Base-by-base conservation (phyloP, 2,888 invertebrate species). In the Ariolimax columbianus region DNA sequence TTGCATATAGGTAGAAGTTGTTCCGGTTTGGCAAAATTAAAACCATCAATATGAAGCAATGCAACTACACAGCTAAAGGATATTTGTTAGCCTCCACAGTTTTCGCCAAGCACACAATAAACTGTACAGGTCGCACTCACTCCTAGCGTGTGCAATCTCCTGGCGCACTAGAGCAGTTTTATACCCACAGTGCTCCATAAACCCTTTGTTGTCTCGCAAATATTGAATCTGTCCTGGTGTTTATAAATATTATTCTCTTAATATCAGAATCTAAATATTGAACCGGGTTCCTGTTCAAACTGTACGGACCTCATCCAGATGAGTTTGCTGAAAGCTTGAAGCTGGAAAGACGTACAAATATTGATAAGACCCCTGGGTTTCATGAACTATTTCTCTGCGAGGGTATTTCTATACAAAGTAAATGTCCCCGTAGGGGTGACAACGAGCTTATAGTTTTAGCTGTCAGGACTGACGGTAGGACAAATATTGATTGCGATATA, bases 261-360 rank as follows among this genome's bases (percentile, higher is more conserved):
- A 87, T 87, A 87, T 87, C 83, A 80, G 85, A 85, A 83, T 81
- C 80, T 87, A 87, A 87, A 87, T 85, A 87, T 85, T 85, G 87
- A 84, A 86, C 73, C 78, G 84, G 47, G 79, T 14, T 82, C 77
- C 63, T 82, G 82, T 82, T 82, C 75, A 82, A 82, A 82, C 82
- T 75, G 33, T 30, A 40, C n/a, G 30, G 63, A 75, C 82, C 82
- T 55, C 82, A 63, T 73, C 75, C 82, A 38, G 82, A 75, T 75
- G 82, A 75, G 82, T 82, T 82, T 82, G 63, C 82, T 59, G 30
- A 84, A 84, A 84, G 84, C 79, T 84, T 84, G 66, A 79, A 72
- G 55, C 79, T n/a, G 79, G 84, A 79, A 79, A 84, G 79, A 79
- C 79, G 79, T 72, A 84, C 84, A 84, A 84, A 84, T 84, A 84